A percentile compares a stretch with the other conserved stretches of the same genome.
Evolutionary conservation across 2,797 vertebrate species (phyloP).

Genomic region (Anas flavirostris): DNA sequence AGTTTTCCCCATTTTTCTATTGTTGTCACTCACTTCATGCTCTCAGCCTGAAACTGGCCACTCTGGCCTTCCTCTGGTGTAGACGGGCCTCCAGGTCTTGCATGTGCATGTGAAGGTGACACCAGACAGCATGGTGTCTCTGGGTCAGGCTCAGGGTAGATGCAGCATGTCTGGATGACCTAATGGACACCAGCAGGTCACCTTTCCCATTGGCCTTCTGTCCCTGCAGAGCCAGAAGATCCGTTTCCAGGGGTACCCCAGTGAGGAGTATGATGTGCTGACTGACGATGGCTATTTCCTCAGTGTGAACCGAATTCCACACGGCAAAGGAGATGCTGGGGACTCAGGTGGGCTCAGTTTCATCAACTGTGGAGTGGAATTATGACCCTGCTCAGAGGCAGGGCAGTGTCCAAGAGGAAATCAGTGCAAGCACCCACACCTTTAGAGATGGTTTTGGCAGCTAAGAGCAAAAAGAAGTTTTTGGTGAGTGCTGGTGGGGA

Average conservation of each 20-base stretch:
- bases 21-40: no score
- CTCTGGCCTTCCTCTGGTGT: background rate
- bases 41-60: background rate
- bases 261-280: slow-evolving; percentile 82
- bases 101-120: background rate
- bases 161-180: background rate
- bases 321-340: slow-evolving; percentile 21
- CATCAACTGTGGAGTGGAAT: rapidly evolving
- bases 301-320: slow-evolving; percentile 85
- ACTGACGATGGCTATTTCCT: slow-evolving; percentile 89
- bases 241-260: slow-evolving; percentile 82
- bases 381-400: background rate
- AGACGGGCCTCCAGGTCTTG: background rate
- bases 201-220: background rate
- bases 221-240: slow-evolving; percentile 83
- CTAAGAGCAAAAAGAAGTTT: background rate
- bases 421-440: rapidly evolving
- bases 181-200: background rate
- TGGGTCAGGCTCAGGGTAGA: background rate
- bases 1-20: background rate
- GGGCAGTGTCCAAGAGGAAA: background rate
- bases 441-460: background rate
- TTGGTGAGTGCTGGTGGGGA: background rate
- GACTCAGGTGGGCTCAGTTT: background rate
- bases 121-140: rapidly evolving